phyloP scores from a whole-genome alignment of 2,797 vertebrate species.

The Anguilla megastoma region DNA sequence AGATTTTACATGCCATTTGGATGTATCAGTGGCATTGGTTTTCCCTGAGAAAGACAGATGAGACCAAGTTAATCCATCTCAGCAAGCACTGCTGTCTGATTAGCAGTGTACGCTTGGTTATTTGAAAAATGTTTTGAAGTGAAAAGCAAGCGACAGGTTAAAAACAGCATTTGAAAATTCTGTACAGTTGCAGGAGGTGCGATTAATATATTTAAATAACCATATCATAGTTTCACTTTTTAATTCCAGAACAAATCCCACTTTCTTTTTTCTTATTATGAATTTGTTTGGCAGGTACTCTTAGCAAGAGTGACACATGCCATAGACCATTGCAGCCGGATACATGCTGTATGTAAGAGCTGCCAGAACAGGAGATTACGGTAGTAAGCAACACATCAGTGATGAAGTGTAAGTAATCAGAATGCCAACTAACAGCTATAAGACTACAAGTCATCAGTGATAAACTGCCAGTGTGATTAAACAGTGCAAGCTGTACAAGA shows the following conservation, averaged over 20 bases:
- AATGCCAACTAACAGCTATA: background rate
- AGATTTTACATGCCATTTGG: background rate
- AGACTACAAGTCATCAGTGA: background rate
- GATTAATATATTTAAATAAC: background rate
- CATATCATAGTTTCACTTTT: background rate
- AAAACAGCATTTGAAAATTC: background rate
- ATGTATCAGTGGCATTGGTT: background rate
- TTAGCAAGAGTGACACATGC: background rate
- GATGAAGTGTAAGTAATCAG: background rate
- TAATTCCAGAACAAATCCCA: background rate
- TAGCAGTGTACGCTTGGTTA: background rate
- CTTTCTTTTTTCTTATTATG: background rate
- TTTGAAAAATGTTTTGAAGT: background rate
- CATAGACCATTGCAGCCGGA: background rate
- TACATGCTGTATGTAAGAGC: background rate
- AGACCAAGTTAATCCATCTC: constrained; percentile 12
- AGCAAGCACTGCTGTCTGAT: background rate
- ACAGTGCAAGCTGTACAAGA: background rate
- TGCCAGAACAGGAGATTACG: background rate
- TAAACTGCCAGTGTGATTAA: background rate
- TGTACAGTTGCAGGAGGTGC: background rate
- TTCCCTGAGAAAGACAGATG: background rate
- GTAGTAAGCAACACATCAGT: background rate
- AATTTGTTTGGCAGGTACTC: background rate
- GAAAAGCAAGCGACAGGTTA: background rate